Evolutionary conservation across 2,888 invertebrate species (phyloP), one percentile per base, ranked within the genome.

Genomic region (Mythimna loreyi): DNA sequence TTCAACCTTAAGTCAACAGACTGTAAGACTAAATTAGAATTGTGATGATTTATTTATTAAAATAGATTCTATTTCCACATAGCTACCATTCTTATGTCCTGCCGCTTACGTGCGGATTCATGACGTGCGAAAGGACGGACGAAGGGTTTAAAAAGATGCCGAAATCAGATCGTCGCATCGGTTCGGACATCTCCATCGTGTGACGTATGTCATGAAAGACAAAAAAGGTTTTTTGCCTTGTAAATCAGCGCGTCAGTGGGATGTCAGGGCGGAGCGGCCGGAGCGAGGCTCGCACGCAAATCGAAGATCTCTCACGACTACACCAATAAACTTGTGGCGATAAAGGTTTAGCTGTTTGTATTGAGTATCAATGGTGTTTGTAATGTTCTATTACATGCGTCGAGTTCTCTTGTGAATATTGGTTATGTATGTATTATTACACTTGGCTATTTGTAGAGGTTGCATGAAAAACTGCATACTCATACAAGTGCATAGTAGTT

Each of bases 111-210:
- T 86, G 72, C 81, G 84, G 84, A 76, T 84, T 86, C 85, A 86
- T 83, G 86, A 86, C 80, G 82, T 84, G 86, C 86, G 85, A 89
- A 90, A 89, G 84, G 87, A 89, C 80, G 85, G 83, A 83, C 85
- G 85, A 87, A 86, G 86, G 86, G 89, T 91, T 89, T 90, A 90
- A 92, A 91, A 92, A 92, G 94, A 93, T 92, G 91, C 94, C 94
- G 93, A 94, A 94, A 94, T 93, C 91, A 92, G 93, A 93, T 93
- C 86, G 85, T 78, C 80, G 82, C 83, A 85, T 86, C 89, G 86
- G 61, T 75, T 85, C 84, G 84, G 89, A 94, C 94, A 91, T 92
- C 94, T 94, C 91, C 92, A 93, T 94, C 91, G 85, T 82, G 84
- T 87, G 90, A 89, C 88, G 86, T 86, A 85, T 84, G 89, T 90